These are phyloP conservation scores for Hyla sarda DNA, from an alignment of 2,113 vertebrate genomes.

Conservation along the genomic window DNA sequence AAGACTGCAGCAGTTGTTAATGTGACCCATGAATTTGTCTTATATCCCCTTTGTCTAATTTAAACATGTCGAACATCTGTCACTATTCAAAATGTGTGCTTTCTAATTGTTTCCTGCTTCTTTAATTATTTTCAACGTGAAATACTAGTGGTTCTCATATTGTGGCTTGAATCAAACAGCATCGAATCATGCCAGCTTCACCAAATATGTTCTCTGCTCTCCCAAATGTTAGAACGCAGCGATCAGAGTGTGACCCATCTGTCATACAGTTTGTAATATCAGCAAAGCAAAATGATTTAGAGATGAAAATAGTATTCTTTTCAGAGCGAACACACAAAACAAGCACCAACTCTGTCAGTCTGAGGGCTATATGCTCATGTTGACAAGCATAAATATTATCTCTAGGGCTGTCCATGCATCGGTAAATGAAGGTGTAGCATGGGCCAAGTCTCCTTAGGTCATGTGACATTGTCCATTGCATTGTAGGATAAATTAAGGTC, in stretches of 20 bases:
- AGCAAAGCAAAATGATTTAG: slow-evolving; percentile 75
- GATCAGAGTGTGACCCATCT: slow-evolving; percentile 88
- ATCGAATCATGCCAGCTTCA: slow-evolving; percentile 86
- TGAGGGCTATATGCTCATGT: not conserved
- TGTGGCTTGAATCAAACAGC: slow-evolving; percentile 84
- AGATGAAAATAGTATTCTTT: slow-evolving; percentile 76
- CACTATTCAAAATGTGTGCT: slow-evolving; percentile 79
- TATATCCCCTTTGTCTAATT: slow-evolving; percentile 78
- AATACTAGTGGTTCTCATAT: slow-evolving; percentile 85
- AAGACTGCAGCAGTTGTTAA: slow-evolving; percentile 74
- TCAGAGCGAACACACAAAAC: slow-evolving; percentile 65
- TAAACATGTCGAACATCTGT: slow-evolving; percentile 85
- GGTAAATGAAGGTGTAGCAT: not conserved
- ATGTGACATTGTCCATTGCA: not conserved
- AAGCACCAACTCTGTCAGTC: slow-evolving; percentile 50
- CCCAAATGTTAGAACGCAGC: slow-evolving; percentile 85
- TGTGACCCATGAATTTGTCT: slow-evolving; percentile 77
- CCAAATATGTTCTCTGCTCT: slow-evolving; percentile 88
- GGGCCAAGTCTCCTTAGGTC: not conserved
- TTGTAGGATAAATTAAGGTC: not conserved
- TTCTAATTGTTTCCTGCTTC: slow-evolving; percentile 86
- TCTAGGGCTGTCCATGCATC: slow-evolving; percentile 1
- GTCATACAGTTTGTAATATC: slow-evolving; percentile 83
- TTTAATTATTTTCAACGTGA: slow-evolving; percentile 86
- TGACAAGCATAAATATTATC: slow-evolving; percentile 9